Evolutionary conservation across 2,888 invertebrate genomes (phyloP), one percentile per base, ranked within the genome.

Genomic region (Sarcophaga rosellei): DNA sequence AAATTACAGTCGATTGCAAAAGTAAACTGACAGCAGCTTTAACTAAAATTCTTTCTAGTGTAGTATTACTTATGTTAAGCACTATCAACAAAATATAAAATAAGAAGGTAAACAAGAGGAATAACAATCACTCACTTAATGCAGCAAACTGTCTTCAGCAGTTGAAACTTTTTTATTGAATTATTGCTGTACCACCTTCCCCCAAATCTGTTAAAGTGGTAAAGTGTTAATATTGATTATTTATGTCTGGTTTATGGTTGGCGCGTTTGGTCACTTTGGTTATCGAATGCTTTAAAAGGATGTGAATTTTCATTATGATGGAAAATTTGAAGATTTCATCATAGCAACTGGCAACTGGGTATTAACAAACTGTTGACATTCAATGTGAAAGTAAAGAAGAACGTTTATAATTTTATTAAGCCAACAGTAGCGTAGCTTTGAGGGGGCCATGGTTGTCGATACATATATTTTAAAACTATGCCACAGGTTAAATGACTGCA

Each of bases 201-300:
- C 15, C 53, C 17, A 35, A 35, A 35, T 35, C 53, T 53, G 1
- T 53, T 12, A 15, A 47, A 45, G 2, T 4, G 21, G 12, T 62
- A 44, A 23, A 68, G 47, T 61, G 47, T 62, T 62, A 53, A 69
- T 81, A 81, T 81, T 63, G 75, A 69, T 76, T 81, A 23, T 69
- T 76, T 59, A 15, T 69, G 45, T 76, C 25, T 15, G 65, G 2
- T 76, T 76, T 20, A 53, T 35, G 47, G 25, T 65, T 65, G 70
- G 35, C 21, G 25, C 23, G 69, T 25, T 20, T 70, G 70, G 25
- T 47, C 44, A 20, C 63, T 69, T 15, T 11, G 35, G 35, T 35
- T 35, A 35, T 35, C 35, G 35, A 47, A 63, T 4, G 4, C 57
- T 57, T n/a, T 20, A 21, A 75, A 4, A 11, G 53, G 15, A 21